Evolutionary conservation across 1,140 invertebrate species (phyloP), one percentile per base, ranked within the genome.

Genomic region (Ceratitis capitata): DNA sequence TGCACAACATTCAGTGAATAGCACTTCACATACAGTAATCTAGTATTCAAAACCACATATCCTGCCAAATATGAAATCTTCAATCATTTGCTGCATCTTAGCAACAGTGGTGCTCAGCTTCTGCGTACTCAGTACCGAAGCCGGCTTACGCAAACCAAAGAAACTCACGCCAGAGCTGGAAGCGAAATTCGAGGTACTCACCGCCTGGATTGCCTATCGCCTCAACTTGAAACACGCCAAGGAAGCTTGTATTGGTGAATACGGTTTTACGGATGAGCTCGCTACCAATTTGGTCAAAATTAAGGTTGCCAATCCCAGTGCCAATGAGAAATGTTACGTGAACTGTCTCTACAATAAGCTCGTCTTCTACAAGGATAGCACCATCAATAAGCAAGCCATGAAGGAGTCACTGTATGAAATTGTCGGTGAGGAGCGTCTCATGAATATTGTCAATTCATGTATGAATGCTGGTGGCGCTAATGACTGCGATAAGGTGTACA

Each of bases 201-300:
- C 69, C 10, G 69, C 69, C 23, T 78, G 69, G 69, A 45, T 78
- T 26, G 69, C 69, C 3, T 78, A 78, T 78, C 69, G 69, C 14
- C 69, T 78, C 39, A 78, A 78, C 14, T 78, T 78, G 42, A 78
- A 78, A 45, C 69, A 78, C 6, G 35, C 69, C 69, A 78, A 78
- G 39, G 69, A 78, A 45, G 69, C 69, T 78, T 78, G 69, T 26
- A 19, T 78, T 3, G 69, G 69, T 1, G 69, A 78, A 23, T 78
- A 78, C 26, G 69, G 69, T 14, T 78, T 45, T 26, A 23, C 69
- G 19, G 69, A 78, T 78, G 39, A 78, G 39, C 39, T 78, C 0
- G 69, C 69, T 39, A 78, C 69, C n/a, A 78, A 45, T 45, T 12
- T 78, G 7, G 69, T 78, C 6, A 78, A 78, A 45, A 45, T 78